Evolutionary conservation across 64 coral and sea anemone species (phyloP), one percentile per base, ranked within the genome.

Genomic region (Platygyra sinensis): DNA sequence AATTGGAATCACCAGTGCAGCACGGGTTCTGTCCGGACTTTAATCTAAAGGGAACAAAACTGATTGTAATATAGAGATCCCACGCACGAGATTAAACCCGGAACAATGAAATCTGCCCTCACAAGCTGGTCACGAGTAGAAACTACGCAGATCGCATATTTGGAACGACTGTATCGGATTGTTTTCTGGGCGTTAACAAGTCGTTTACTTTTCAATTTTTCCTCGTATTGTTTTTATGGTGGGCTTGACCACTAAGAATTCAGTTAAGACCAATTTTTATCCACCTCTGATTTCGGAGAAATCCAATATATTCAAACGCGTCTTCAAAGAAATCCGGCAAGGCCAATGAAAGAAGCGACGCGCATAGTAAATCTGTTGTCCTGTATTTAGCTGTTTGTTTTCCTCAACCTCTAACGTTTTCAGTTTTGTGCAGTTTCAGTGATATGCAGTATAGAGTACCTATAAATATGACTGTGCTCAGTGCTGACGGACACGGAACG

Each of bases 261-360:
- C 62, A 27, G 36, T 61, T 51, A 51, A 27, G 27, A 69, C 65
- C 24, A 6, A 69, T 11, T 69, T 24, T n/a, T 8, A 6, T 0
- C 65, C 25, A 69, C 22, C 8, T 27, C 9, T 69, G 22, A 11
- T 69, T 69, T 67, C 63, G 63, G 63, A 67, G 63, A 67, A 67
- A 25, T 67, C 4, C 17, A 8, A n/a, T 9, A 24, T 14, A 57
- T 57, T 57, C 11, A 14, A 57, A 20, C 19, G 24, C 63, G 24
- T 67, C 64, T 71, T 72, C 63, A 28, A 1, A 71, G 81, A 85
- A 85, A 85, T 71, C 63, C n/a, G n/a, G n/a, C n/a, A n/a, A n/a
- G n/a, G n/a, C n/a, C n/a, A n/a, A n/a, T n/a, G n/a, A n/a, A n/a
- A n/a, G n/a, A 27, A 69, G 22, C 9, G 22, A 69, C 22, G 24